Evolutionary conservation across 2,113 vertebrate genomes (phyloP).

Genomic region (Ploceus nigricollis): DNA sequence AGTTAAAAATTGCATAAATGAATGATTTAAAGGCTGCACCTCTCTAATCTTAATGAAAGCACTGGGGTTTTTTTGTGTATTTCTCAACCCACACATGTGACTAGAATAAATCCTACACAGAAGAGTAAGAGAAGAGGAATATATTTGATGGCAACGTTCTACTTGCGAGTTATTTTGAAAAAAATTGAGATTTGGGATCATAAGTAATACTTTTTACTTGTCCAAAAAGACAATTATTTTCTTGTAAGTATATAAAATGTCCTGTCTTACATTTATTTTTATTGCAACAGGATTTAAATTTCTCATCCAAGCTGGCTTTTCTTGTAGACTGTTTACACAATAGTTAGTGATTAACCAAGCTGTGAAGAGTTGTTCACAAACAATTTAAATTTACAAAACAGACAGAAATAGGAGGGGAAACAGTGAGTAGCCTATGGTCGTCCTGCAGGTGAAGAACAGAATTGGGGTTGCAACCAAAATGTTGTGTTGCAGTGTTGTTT

Average conservation of each 20-base stretch:
- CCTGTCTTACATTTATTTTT: not conserved
- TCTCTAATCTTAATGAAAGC: constrained; percentile 72
- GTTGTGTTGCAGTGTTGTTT: not conserved
- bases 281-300: not conserved
- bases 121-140: not conserved
- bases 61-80: not conserved
- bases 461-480: not conserved
- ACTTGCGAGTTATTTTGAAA: not conserved
- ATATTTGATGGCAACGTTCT: not conserved
- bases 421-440: accelerated
- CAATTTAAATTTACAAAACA: not conserved
- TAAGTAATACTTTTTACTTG: not conserved
- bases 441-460: not conserved
- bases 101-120: constrained; percentile 51
- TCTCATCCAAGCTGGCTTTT: not conserved
- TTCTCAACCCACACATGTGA: constrained; percentile 42
- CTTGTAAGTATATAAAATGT: not conserved
- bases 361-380: not conserved
- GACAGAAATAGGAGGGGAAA: not conserved
- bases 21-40: constrained; percentile 65
- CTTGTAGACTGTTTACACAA: not conserved
- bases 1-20: constrained; percentile 79
- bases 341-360: not conserved
- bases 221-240: not conserved
- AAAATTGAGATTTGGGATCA: not conserved